Percentiles rank a stretch among this genome's conserved stretches.
These are phyloP conservation scores for Vulpes vulpes DNA, from an alignment of 2,113 vertebrate species.

Conservation along the genomic window DNA sequence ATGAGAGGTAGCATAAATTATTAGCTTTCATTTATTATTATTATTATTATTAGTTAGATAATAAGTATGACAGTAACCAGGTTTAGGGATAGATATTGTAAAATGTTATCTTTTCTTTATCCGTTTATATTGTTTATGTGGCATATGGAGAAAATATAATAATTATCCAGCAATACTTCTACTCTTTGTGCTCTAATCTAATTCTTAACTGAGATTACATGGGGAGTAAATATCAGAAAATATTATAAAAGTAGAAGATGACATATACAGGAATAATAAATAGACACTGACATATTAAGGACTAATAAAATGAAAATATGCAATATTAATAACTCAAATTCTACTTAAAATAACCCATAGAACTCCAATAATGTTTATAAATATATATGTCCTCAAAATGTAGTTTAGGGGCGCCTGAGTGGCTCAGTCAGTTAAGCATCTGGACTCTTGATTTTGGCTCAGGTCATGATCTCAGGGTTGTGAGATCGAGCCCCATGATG, in stretches of 20 bases:
- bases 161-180: not conserved
- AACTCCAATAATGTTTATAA: not conserved
- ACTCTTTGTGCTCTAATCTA: not conserved
- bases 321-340: slow-evolving; percentile 25
- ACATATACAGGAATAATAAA: not conserved
- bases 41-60: not conserved
- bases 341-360: not conserved
- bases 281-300: not conserved
- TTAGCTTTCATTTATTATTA: not conserved
- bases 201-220: slow-evolving; percentile 27
- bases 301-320: slow-evolving; percentile 6
- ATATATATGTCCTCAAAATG: not conserved
- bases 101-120: not conserved
- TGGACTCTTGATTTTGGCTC: not conserved
- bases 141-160: not conserved
- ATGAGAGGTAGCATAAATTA: not conserved
- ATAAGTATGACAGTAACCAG: not conserved
- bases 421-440: not conserved
- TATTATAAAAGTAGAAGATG: not conserved
- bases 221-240: not conserved
- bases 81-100: not conserved
- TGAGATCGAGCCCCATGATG: too few species aligned
- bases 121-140: not conserved
- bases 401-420: not conserved
- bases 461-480: not conserved